Percentiles rank a stretch among this genome's conserved stretches.
Evolutionary conservation across 2,113 vertebrate species (phyloP).

Genomic region (Oenanthe melanoleuca): DNA sequence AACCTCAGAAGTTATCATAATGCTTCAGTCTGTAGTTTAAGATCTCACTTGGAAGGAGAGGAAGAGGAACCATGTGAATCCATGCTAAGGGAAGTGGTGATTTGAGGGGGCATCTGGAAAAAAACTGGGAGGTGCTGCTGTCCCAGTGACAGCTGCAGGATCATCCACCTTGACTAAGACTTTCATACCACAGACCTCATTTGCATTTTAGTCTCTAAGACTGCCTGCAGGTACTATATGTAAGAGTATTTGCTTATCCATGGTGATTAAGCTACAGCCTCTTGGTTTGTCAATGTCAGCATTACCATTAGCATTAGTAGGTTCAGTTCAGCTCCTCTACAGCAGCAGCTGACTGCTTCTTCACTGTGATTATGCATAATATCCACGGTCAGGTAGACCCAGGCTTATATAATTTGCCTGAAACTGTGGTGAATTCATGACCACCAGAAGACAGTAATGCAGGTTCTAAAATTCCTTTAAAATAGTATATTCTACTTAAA

Average conservation of each 20-base stretch:
- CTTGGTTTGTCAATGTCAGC: not conserved
- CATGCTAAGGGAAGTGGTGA: not conserved
- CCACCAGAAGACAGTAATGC: slow-evolving; percentile 3
- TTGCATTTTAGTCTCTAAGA: not conserved
- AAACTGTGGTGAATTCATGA: slow-evolving; percentile 30
- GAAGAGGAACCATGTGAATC: not conserved
- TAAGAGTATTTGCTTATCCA: accelerated
- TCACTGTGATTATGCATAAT: not conserved
- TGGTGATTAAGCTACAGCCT: not conserved
- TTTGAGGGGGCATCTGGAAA: not conserved
- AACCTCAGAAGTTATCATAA: not conserved
- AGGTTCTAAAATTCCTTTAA: slow-evolving; percentile 27
- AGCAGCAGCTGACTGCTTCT: not conserved
- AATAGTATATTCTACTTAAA: slow-evolving; percentile 65
- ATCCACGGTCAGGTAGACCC: slow-evolving; percentile 22
- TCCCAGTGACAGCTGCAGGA: not conserved
- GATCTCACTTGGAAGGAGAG: not conserved
- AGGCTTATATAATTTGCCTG: slow-evolving; percentile 49
- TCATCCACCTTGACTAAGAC: not conserved
- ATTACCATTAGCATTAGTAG: not conserved
- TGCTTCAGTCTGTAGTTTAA: not conserved
- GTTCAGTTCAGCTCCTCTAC: not conserved
- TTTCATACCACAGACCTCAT: not conserved
- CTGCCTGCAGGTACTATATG: not conserved
- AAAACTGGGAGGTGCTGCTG: not conserved